Percentiles rank a stretch among this genome's conserved stretches.
These are phyloP conservation scores for Neodiprion lecontei DNA, from an alignment of 1,140 invertebrate species.

Conservation along the genomic window DNA sequence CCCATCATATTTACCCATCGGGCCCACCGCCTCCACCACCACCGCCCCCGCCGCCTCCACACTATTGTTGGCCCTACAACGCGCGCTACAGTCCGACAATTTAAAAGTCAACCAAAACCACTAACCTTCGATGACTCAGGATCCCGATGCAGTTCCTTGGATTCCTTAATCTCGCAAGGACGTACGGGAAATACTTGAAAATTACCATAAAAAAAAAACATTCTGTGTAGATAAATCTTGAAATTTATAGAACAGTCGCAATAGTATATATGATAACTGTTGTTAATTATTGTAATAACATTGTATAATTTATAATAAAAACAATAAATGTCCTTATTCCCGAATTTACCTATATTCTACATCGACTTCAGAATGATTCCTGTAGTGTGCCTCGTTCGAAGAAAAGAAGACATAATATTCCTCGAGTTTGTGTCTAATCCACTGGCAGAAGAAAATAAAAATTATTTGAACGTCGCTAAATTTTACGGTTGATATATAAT, in stretches of 20 bases:
- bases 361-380: too few species aligned
- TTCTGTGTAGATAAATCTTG: constrained; percentile 5
- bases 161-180: too few species aligned
- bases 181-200: background rate
- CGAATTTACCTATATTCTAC: background rate
- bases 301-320: constrained; percentile 8
- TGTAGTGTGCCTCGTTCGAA: too few species aligned
- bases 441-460: too few species aligned
- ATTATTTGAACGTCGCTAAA: too few species aligned
- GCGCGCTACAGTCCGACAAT: constrained; percentile 44
- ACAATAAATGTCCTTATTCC: background rate
- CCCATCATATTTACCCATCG: constrained; percentile 36
- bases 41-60: constrained; percentile 33
- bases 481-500: too few species aligned
- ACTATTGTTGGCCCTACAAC: constrained; percentile 52
- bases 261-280: constrained; percentile 1
- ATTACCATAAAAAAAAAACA: background rate
- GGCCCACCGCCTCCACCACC: constrained; percentile 30
- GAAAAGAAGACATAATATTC: too few species aligned
- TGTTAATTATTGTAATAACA: constrained; percentile 1
- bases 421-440: too few species aligned
- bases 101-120: constrained; percentile 26
- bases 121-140: too few species aligned
- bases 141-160: too few species aligned
- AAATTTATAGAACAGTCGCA: background rate